These are phyloP conservation scores for Gephyroberyx darwinii DNA, from an alignment of 2,797 vertebrate genomes.

Conservation along the genomic window DNA sequence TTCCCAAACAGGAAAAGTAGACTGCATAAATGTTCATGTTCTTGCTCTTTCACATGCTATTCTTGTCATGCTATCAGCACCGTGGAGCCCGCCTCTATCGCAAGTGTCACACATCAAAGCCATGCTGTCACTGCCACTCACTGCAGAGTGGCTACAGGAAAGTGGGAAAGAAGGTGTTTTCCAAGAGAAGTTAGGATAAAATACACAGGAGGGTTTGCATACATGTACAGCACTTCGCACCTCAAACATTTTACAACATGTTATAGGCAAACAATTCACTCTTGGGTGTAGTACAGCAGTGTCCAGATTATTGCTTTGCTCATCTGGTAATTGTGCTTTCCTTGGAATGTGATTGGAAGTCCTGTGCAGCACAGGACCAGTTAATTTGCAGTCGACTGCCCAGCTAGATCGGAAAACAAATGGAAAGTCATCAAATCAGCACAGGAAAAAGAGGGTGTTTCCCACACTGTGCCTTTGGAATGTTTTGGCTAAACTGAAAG, in stretches of 20 bases:
- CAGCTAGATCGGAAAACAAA: slow-evolving; percentile 66
- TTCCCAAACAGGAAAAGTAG: slow-evolving; percentile 54
- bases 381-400: slow-evolving; percentile 59
- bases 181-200: slow-evolving; percentile 48
- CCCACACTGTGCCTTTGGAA: slow-evolving; percentile 66
- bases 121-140: slow-evolving; percentile 47
- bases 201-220: slow-evolving; percentile 2
- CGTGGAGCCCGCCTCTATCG: slow-evolving; percentile 40
- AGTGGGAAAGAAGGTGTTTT: slow-evolving; percentile 58
- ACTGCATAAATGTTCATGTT: slow-evolving; percentile 53
- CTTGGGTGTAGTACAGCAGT: slow-evolving; percentile 17
- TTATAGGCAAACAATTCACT: not conserved
- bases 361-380: slow-evolving; percentile 51
- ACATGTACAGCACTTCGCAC: not conserved
- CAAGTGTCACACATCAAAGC: slow-evolving; percentile 68
- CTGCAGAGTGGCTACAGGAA: slow-evolving; percentile 32
- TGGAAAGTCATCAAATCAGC: slow-evolving; percentile 56
- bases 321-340: slow-evolving; percentile 57
- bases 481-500: slow-evolving; percentile 80
- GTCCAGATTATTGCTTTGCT: not conserved
- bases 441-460: slow-evolving; percentile 71
- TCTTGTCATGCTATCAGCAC: slow-evolving; percentile 67
- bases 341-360: slow-evolving; percentile 55
- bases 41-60: slow-evolving; percentile 63
- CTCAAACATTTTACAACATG: too few species aligned